These are phyloP conservation scores for Alectoris magna DNA, from an alignment of 2,797 vertebrate species.

Conservation along the genomic window DNA sequence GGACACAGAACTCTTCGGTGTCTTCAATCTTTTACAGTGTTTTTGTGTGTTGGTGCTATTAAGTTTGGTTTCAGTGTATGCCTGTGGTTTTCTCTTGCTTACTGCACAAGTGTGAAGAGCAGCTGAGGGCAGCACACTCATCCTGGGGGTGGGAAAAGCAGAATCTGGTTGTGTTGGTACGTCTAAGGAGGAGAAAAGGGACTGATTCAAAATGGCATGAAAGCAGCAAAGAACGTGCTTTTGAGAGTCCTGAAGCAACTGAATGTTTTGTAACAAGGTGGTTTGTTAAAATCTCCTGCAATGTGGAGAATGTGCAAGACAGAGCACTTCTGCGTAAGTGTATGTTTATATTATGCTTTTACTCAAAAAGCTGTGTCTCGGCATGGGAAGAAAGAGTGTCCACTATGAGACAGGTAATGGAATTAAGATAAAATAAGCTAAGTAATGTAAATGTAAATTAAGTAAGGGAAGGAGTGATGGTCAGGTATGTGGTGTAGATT, in stretches of 20 bases:
- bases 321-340: not conserved
- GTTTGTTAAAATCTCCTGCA: not conserved
- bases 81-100: not conserved
- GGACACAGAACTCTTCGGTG: not conserved
- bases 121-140: accelerated
- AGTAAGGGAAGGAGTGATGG: not conserved
- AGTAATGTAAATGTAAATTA: accelerated
- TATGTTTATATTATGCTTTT: not conserved
- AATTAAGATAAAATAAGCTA: not conserved
- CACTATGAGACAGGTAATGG: not conserved
- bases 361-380: not conserved
- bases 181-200: not conserved
- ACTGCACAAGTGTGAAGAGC: too few relatives aligned
- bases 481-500: not conserved
- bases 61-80: not conserved
- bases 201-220: not conserved
- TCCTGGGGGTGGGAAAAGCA: not conserved
- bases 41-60: not conserved
- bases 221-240: not conserved
- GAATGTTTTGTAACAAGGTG: slow-evolving; percentile 14
- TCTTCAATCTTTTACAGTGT: not conserved
- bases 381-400: not conserved
- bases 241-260: not conserved
- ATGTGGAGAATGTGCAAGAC: not conserved
- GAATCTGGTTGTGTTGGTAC: not conserved